Base-by-base conservation (phyloP, 2,797 vertebrate genomes). In the Nyctibius grandis region DNA sequence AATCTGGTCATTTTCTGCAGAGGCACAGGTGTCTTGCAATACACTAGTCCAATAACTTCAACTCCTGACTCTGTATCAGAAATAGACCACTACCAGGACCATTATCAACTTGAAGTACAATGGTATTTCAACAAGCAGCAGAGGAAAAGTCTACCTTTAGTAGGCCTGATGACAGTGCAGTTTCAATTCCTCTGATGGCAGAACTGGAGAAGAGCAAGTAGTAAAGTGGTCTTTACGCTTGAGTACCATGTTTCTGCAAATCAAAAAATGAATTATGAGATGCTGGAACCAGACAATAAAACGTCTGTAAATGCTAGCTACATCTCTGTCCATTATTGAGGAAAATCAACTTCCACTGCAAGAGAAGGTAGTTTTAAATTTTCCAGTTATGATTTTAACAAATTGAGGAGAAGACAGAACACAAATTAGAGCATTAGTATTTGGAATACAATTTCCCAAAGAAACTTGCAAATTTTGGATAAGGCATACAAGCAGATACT, bases 281-380 rank as follows among this genome's bases (percentile, higher is more conserved):
- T 12, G 11, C 34, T 65, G 34, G 33, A 53, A 26, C n/a, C 45
- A 82, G 36, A 67, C 29, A 68, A 59, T 2, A 38, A 16, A 48
- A 48, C 9, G 31, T 5, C 18, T 12, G 12, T 53, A 68, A 36
- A 42, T 7, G 9, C n/a, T 21, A 38, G n/a, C 13, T 50, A 40
- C 29, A 51, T 3, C 8, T 38, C 17, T 16, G 18, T 3, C 18
- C 5, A 0, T 38, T 53, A 48, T 0, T 19, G 26, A 56, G 47
- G 14, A 67, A 89, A 84, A 54, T 9, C 22, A 67, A 45, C 34
- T 69, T 51, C 2, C 13, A 38, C 38, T 25, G 11, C 72, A 80
- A 51, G 20, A 42, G 4, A 69, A 54, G 19, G 38, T 31, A 54
- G 13, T 50, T 88, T 57, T 31, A 61, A 63, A 18, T 70, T 48